Percentiles rank a stretch among this genome's conserved stretches.
phyloP scores from a whole-genome alignment of 2,113 vertebrate genomes.

The Chloropsis hardwickii region DNA sequence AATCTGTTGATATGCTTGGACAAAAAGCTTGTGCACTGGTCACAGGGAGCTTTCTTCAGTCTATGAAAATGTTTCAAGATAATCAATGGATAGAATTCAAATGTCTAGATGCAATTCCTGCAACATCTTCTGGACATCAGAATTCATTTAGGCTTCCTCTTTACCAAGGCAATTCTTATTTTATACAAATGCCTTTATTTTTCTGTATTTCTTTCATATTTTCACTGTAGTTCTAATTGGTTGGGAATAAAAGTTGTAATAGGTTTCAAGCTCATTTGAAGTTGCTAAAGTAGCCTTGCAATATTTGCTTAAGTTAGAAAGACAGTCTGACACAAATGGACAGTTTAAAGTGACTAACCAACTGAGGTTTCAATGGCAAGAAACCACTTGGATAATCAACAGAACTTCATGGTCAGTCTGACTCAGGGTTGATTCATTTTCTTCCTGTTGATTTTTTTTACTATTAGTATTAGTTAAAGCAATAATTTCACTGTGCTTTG shows the following conservation, averaged over 20 bases:
- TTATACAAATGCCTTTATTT: neutral
- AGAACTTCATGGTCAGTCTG: neutral
- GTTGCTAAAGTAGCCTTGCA: neutral
- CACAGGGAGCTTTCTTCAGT: neutral
- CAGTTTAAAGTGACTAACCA: neutral
- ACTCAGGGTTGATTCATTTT: neutral
- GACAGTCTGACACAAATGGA: neutral
- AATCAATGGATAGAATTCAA: neutral
- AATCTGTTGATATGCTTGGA: neutral
- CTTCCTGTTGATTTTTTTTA: neutral
- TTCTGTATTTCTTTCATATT: neutral
- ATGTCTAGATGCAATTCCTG: neutral
- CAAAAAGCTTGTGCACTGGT: neutral
- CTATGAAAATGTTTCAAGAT: neutral
- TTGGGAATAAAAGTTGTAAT: neutral
- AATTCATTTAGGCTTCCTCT: neutral
- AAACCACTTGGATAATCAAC: neutral
- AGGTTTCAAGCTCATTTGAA: neutral
- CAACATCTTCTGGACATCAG: neutral
- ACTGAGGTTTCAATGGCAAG: neutral
- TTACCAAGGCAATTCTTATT: neutral
- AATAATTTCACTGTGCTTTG: neutral
- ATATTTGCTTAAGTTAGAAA: neutral
- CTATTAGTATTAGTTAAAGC: neutral
- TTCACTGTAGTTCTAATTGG: neutral